Evolutionary conservation across 2,888 invertebrate species (phyloP).

Genomic region (Pseudococcus longispinus): DNA sequence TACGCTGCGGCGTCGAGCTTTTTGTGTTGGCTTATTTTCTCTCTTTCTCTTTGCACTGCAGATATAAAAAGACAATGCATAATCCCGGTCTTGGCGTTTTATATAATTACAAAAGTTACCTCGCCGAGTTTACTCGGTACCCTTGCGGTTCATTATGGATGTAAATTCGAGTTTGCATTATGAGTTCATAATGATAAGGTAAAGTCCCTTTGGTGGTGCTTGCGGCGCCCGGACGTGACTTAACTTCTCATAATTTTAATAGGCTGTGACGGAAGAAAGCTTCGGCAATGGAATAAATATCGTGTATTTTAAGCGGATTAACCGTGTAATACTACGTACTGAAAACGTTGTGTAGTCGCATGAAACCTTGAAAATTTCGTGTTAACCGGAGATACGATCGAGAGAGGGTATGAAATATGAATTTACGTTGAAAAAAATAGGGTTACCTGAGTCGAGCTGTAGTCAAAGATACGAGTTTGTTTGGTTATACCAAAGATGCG

Average conservation of each 20-base stretch:
- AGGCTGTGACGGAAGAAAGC: constrained; percentile 44
- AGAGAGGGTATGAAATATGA: neutral
- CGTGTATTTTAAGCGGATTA: constrained; percentile 32
- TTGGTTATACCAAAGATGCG: neutral
- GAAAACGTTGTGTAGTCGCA: no score
- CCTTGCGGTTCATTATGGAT: constrained; percentile 55
- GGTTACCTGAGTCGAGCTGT: neutral
- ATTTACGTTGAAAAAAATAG: neutral
- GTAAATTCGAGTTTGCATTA: constrained; percentile 56
- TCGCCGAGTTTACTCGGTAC: constrained; percentile 20
- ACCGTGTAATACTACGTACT: neutral
- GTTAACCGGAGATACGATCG: neutral
- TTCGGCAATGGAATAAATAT: constrained; percentile 26
- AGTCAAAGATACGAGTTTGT: neutral
- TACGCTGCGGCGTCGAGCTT: neutral
- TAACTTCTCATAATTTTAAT: constrained; percentile 52
- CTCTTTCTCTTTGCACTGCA: neutral
- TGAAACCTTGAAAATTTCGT: constrained; percentile 5
- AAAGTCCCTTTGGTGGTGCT: constrained; percentile 52
- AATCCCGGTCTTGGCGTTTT: constrained; percentile 31
- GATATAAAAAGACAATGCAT: constrained; percentile 38
- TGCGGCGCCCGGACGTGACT: constrained; percentile 52
- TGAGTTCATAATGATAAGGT: constrained; percentile 56
- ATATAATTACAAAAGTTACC: constrained; percentile 54
- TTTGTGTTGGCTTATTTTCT: constrained; percentile 22